Percentiles rank a stretch among this genome's conserved stretches.
phyloP scores from a whole-genome alignment of 2,113 vertebrate species.

The Lophochroa leadbeateri region DNA sequence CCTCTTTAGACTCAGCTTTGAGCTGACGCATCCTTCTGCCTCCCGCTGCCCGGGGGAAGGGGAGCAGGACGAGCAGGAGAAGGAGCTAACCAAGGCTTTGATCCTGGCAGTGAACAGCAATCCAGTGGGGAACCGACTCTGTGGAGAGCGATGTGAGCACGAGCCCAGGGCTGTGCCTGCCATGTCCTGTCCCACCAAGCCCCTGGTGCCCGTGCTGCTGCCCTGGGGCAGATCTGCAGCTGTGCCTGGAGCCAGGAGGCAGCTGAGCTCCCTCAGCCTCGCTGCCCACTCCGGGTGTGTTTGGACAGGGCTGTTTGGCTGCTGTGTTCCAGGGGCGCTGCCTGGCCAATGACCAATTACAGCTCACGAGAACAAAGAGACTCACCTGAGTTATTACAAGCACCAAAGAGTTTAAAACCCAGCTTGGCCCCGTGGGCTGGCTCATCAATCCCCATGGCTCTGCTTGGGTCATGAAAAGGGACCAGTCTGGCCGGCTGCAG shows the following conservation, averaged over 20 bases:
- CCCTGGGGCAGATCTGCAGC: fast-evolving
- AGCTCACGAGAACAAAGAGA: slow-evolving; percentile 28
- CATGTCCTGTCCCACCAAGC: background rate
- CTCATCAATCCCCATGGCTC: background rate
- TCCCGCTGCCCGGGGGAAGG: background rate
- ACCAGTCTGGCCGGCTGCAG: background rate
- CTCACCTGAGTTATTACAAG: slow-evolving; percentile 44
- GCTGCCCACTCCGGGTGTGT: background rate
- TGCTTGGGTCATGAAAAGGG: background rate
- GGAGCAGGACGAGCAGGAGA: background rate
- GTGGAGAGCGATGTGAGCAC: fast-evolving
- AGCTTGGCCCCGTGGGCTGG: background rate
- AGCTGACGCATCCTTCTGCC: slow-evolving; percentile 2
- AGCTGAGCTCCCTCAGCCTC: background rate
- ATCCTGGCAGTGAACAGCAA: background rate
- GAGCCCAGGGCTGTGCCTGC: background rate
- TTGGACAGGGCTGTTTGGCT: background rate
- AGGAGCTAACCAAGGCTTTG: fast-evolving
- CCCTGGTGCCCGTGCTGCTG: background rate
- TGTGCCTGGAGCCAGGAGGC: background rate
- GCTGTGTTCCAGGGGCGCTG: background rate
- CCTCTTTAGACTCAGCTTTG: slow-evolving; percentile 7
- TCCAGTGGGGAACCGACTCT: background rate
- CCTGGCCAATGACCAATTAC: background rate
- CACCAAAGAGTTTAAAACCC: background rate